Evolutionary conservation across 2,797 vertebrate genomes (phyloP).

Genomic region (Mycteria americana): DNA sequence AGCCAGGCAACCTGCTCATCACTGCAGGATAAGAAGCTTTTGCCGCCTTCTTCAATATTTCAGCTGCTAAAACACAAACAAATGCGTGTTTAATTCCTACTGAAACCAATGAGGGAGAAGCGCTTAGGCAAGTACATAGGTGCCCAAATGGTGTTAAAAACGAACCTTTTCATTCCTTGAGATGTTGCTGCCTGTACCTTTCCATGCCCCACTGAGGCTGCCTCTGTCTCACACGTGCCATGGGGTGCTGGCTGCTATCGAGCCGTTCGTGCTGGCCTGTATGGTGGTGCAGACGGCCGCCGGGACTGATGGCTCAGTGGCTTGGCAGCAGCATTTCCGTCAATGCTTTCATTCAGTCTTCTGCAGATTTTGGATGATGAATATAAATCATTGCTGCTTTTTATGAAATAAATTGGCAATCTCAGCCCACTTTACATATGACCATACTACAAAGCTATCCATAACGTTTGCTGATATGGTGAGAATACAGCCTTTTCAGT

Average conservation of each 20-base stretch:
- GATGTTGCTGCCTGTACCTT: not conserved
- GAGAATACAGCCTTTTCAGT: not conserved
- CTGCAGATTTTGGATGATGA: not conserved
- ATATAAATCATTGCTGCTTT: not conserved
- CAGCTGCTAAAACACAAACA: not conserved
- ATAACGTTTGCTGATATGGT: not conserved
- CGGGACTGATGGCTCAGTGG: not conserved
- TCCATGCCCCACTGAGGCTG: fast-evolving
- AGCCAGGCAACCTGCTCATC: not conserved
- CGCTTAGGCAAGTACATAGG: not conserved
- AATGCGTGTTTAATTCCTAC: not conserved
- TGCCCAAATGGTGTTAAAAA: not conserved
- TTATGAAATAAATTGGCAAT: not conserved
- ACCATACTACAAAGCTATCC: not conserved
- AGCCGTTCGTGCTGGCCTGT: not conserved
- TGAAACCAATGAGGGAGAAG: not conserved
- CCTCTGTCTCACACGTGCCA: not conserved
- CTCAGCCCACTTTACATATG: not conserved
- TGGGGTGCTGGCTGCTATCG: fast-evolving
- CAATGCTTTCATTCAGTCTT: not conserved
- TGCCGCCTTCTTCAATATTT: not conserved
- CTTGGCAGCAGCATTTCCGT: not conserved
- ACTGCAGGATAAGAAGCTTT: not conserved
- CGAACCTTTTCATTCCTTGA: not conserved
- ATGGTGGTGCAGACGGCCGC: fast-evolving